Conservation (phyloP, 2,797 vertebrate species). For the Streptopelia turtur region DNA sequence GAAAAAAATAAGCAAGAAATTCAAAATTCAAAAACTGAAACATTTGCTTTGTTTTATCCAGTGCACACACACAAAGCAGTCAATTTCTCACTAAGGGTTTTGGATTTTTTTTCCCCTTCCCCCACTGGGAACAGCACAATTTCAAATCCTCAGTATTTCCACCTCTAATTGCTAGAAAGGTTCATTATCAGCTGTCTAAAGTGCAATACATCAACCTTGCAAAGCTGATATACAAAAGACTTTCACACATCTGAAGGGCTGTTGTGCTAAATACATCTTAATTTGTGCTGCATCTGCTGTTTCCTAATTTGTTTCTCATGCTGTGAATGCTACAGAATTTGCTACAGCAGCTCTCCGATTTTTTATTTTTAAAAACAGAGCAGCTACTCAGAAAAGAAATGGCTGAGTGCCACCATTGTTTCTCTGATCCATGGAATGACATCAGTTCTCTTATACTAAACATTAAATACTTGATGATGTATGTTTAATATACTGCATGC, state of each 20-base stretch:
- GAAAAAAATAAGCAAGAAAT: neutral
- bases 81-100: constrained; percentile 34
- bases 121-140: constrained; percentile 71
- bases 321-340: constrained; percentile 79
- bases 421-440: constrained; percentile 46
- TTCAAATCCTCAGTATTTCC: constrained; percentile 77
- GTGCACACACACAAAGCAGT: constrained; percentile 45
- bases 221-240: constrained; percentile 81
- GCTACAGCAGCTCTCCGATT: constrained; percentile 73
- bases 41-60: constrained; percentile 38
- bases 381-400: constrained; percentile 73
- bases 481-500: neutral
- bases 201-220: constrained; percentile 80
- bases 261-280: constrained; percentile 87
- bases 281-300: constrained; percentile 87
- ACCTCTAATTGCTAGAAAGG: constrained; percentile 80
- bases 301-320: constrained; percentile 85
- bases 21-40: constrained; percentile 27
- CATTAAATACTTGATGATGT: neutral
- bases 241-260: constrained; percentile 84
- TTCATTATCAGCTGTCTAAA: constrained; percentile 83
- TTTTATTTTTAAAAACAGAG: constrained; percentile 72
- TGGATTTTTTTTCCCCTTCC: neutral
- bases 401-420: constrained; percentile 77
- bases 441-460: constrained; percentile 18